Conservation (phyloP, 1,140 invertebrate genomes). For the Oedothorax gibbosus region DNA sequence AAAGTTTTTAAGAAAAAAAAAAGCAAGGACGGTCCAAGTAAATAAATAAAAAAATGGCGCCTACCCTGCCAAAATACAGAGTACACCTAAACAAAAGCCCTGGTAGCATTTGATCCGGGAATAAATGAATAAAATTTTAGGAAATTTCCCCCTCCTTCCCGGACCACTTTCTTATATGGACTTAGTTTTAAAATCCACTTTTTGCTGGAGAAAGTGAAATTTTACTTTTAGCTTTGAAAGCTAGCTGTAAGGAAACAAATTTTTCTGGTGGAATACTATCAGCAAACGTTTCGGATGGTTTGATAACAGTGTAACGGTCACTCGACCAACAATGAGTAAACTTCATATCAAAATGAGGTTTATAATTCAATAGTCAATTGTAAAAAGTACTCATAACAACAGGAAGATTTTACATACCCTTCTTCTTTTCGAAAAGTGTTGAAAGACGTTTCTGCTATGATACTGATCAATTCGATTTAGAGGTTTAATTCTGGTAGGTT, state of each 20-base stretch:
- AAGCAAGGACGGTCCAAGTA: neutral
- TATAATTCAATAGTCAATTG: too few relatives aligned
- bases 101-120: slow-evolving; percentile 59
- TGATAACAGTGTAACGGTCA: too few relatives aligned
- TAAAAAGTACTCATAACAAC: too few relatives aligned
- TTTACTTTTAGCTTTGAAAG: slow-evolving; percentile 47
- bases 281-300: too few relatives aligned
- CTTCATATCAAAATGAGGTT: too few relatives aligned
- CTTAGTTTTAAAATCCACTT: slow-evolving; percentile 61
- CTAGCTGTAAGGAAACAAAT: slow-evolving; percentile 55
- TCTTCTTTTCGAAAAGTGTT: too few relatives aligned
- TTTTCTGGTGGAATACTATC: slow-evolving; percentile 20
- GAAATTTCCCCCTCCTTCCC: neutral
- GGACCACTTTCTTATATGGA: slow-evolving; percentile 35
- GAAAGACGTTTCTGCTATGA: too few relatives aligned
- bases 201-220: slow-evolving; percentile 59
- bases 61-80: slow-evolving; percentile 53
- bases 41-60: slow-evolving; percentile 17
- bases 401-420: too few relatives aligned
- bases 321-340: too few relatives aligned
- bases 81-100: slow-evolving; percentile 58
- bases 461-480: too few relatives aligned
- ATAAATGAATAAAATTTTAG: slow-evolving; percentile 60
- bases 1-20: neutral
- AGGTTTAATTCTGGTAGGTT: too few relatives aligned